phyloP scores from a whole-genome alignment of 2,797 vertebrate genomes.

The Thamnophis elegans region DNA sequence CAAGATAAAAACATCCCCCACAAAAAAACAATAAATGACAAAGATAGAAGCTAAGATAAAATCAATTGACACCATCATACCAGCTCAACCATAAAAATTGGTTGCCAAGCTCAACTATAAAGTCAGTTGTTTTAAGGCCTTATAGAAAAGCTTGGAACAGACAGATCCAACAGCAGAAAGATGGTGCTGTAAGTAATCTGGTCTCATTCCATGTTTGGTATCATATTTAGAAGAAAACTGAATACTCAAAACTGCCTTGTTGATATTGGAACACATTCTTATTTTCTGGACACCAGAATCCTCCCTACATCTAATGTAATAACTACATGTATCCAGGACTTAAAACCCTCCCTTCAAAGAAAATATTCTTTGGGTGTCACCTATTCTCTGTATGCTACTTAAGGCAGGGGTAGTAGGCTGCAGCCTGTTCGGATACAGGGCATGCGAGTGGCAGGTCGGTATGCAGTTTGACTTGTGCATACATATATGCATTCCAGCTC shows the following conservation, averaged over 20 bases:
- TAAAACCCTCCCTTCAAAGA: background rate
- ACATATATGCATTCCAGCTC: too few species aligned
- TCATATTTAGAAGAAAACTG: background rate
- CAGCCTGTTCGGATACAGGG: background rate
- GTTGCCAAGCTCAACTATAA: background rate
- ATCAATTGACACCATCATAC: background rate
- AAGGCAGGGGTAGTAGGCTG: background rate
- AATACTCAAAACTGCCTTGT: background rate
- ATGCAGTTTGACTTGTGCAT: too few species aligned
- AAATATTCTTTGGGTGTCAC: background rate
- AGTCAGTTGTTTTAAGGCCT: background rate
- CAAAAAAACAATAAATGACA: background rate
- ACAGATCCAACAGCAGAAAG: background rate
- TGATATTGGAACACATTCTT: background rate
- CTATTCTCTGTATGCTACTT: background rate
- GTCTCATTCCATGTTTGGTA: background rate
- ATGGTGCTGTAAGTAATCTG: background rate
- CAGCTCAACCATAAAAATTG: background rate
- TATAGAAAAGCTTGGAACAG: background rate
- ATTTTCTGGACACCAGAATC: background rate
- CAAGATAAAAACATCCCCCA: background rate
- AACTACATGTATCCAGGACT: background rate
- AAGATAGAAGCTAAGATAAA: background rate
- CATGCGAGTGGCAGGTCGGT: background rate
- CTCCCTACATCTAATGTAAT: background rate